Evolutionary conservation across 2,113 vertebrate species (phyloP).

Genomic region (Gobio gobio): DNA sequence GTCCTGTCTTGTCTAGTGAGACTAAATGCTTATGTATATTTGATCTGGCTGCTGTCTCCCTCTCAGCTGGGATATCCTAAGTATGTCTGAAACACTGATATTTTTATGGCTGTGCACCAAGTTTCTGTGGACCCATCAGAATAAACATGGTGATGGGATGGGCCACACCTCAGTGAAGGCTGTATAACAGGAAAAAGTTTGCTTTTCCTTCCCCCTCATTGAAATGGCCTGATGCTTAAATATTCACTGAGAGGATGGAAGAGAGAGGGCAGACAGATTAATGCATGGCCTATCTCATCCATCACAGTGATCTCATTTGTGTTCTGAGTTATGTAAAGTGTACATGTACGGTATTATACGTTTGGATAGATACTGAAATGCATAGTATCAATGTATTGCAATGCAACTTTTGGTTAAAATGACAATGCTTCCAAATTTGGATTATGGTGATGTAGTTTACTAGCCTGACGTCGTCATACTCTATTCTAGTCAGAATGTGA

Average conservation of each 20-base stretch:
- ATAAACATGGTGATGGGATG: background rate
- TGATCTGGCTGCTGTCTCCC: conserved; percentile 23
- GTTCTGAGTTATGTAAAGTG: background rate
- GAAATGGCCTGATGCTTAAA: conserved; percentile 23
- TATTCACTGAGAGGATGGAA: background rate
- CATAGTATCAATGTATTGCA: background rate
- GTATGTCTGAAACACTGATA: conserved; percentile 12
- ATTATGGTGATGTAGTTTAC: no score
- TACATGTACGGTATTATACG: background rate
- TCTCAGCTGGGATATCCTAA: conserved; percentile 8
- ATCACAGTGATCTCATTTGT: conserved; percentile 18
- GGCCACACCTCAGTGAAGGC: conserved; percentile 30
- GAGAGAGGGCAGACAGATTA: background rate
- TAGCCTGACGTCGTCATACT: no score
- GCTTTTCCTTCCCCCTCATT: conserved; percentile 24
- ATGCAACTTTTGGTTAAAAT: no score
- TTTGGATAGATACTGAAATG: background rate
- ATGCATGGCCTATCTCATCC: conserved; percentile 24
- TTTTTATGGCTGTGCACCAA: background rate
- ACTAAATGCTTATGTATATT: conserved; percentile 28
- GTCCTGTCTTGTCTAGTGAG: background rate
- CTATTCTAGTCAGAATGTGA: no score
- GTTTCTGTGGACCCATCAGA: conserved; percentile 6
- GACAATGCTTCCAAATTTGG: no score
- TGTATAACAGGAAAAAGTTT: conserved; percentile 34